phyloP scores from a whole-genome alignment of 2,888 invertebrate species.

The Masnerella sp. region DNA sequence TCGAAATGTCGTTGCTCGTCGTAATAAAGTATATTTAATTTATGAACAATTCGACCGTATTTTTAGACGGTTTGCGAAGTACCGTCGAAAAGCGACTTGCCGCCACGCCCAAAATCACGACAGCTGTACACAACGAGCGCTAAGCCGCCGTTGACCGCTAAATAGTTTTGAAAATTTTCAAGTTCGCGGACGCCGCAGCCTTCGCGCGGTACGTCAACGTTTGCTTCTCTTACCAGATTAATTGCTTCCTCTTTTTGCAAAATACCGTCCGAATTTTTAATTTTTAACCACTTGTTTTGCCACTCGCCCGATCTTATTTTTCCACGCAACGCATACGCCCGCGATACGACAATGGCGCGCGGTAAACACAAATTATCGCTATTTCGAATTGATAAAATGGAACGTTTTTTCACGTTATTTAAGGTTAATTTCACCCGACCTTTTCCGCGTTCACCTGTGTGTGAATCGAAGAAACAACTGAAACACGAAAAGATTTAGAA shows the following conservation, averaged over 20 bases:
- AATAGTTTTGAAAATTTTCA: neutral
- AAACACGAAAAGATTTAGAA: too few relatives aligned
- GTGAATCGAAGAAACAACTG: too few relatives aligned
- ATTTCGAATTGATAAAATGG: slow-evolving; percentile 20
- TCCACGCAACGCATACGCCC: neutral
- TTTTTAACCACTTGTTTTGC: neutral
- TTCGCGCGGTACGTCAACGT: neutral
- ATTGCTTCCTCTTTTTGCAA: slow-evolving; percentile 2
- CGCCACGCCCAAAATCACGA: slow-evolving; percentile 1
- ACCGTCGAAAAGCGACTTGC: neutral
- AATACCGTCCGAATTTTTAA: neutral
- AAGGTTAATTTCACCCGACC: neutral
- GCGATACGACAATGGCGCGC: slow-evolving; percentile 9
- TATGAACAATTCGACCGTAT: neutral
- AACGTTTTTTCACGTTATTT: slow-evolving; percentile 3
- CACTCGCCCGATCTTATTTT: neutral
- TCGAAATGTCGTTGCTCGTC: slow-evolving; percentile 5
- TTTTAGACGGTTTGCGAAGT: neutral
- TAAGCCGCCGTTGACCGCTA: neutral
- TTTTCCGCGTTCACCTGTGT: too few relatives aligned
- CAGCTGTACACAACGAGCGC: neutral
- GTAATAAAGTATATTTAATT: slow-evolving; percentile 11
- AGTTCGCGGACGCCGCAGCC: slow-evolving; percentile 9
- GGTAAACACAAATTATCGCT: slow-evolving; percentile 38
- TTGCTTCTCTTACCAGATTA: neutral